Conservation (phyloP, 2,888 invertebrate genomes). For the Ectemnius cavifrons region DNA sequence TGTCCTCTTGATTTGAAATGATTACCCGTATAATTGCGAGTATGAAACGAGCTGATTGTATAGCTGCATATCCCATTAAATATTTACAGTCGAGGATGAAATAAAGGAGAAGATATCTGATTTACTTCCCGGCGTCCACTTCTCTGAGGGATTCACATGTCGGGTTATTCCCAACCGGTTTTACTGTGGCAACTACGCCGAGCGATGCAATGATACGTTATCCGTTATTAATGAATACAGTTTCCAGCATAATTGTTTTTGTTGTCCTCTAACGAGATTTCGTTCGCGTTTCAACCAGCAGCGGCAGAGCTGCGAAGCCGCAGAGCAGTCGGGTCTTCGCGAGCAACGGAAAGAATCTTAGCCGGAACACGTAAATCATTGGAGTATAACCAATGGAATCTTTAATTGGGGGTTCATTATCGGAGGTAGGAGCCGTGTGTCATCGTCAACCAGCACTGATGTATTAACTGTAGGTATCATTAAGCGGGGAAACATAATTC, state of each 20-base stretch:
- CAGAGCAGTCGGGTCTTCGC: slow-evolving; percentile 3
- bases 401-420: slow-evolving; percentile 46
- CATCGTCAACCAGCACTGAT: slow-evolving; percentile 22
- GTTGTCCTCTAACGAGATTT: slow-evolving; percentile 52
- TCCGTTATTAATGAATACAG: slow-evolving; percentile 60
- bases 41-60: slow-evolving; percentile 52
- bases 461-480: slow-evolving; percentile 24
- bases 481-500: not conserved
- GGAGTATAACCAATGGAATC: slow-evolving; percentile 18
- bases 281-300: slow-evolving; percentile 20
- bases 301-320: slow-evolving; percentile 9
- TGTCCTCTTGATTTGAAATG: slow-evolving; percentile 32
- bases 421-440: slow-evolving; percentile 9
- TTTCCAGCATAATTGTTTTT: slow-evolving; percentile 58
- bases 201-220: slow-evolving; percentile 58
- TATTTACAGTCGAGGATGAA: slow-evolving; percentile 33
- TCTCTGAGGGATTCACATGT: slow-evolving; percentile 59
- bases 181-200: slow-evolving; percentile 49
- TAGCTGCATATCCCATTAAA: slow-evolving; percentile 50
- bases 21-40: slow-evolving; percentile 42
- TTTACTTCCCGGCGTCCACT: slow-evolving; percentile 53
- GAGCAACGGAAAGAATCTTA: slow-evolving; percentile 21
- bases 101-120: slow-evolving; percentile 40
- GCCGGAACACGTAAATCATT: slow-evolving; percentile 44
- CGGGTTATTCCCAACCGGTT: slow-evolving; percentile 57